These are phyloP conservation scores for Synanthedon formicaeformis DNA, from an alignment of 2,888 invertebrate genomes.

Conservation along the genomic window DNA sequence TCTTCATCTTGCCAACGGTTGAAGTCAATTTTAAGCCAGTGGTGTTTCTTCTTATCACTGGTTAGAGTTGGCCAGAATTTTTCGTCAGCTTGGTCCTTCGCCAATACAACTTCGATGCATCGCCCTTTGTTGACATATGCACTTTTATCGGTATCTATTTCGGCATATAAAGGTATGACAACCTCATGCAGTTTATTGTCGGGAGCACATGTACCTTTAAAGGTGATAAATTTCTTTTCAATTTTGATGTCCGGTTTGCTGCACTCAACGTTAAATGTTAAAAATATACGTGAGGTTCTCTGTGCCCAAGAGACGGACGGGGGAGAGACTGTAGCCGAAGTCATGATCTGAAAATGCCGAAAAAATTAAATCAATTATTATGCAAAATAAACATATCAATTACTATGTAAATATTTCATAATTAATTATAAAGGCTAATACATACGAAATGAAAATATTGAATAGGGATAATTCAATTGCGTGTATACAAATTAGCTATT, in stretches of 20 bases:
- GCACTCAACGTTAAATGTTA: slow-evolving; percentile 91
- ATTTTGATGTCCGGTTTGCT: slow-evolving; percentile 83
- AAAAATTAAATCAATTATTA: slow-evolving; percentile 7
- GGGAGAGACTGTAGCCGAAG: slow-evolving; percentile 24
- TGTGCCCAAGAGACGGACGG: slow-evolving; percentile 96
- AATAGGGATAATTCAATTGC: too few species aligned
- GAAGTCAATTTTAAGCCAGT: slow-evolving; percentile 97
- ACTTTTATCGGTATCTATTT: slow-evolving; percentile 85
- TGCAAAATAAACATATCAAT: too few species aligned
- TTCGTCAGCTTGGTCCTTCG: slow-evolving; percentile 74
- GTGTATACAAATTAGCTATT: too few species aligned
- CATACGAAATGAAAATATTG: too few species aligned
- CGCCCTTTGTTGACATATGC: slow-evolving; percentile 76
- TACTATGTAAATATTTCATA: too few species aligned
- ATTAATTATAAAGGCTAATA: too few species aligned
- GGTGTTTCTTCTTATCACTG: slow-evolving; percentile 87
- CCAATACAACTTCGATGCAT: slow-evolving; percentile 77
- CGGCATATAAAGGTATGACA: slow-evolving; percentile 84
- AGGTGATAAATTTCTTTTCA: slow-evolving; percentile 75
- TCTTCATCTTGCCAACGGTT: slow-evolving; percentile 98
- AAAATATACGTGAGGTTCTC: slow-evolving; percentile 79
- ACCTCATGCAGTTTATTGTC: slow-evolving; percentile 88
- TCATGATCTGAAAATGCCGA: slow-evolving; percentile 18
- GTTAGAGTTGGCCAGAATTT: slow-evolving; percentile 90
- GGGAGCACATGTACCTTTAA: slow-evolving; percentile 87